These are phyloP conservation scores for Parnassius mnemosyne DNA, from an alignment of 2,888 invertebrate genomes.

Conservation along the genomic window DNA sequence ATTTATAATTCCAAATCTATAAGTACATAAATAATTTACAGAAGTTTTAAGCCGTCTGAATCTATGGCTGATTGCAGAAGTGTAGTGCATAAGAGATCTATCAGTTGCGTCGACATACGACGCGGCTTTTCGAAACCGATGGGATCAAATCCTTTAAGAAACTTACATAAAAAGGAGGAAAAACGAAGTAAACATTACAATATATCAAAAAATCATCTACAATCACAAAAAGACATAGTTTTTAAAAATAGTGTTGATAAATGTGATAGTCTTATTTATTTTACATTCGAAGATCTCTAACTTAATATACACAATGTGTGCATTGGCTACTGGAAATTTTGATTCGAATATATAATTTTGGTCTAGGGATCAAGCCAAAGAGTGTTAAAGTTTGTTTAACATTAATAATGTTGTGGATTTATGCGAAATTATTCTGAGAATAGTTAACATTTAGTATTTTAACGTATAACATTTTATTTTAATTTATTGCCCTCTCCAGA, in stretches of 20 bases:
- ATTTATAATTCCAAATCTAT: background rate
- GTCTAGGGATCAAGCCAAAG: conserved; percentile 93
- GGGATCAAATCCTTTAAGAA: conserved; percentile 82
- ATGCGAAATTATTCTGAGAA: conserved; percentile 77
- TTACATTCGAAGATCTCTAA: conserved; percentile 73
- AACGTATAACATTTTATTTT: conserved; percentile 63
- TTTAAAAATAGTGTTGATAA: conserved; percentile 75
- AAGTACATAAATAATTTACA: background rate
- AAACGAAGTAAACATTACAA: conserved; percentile 65
- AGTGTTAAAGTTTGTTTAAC: conserved; percentile 84
- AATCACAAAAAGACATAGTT: conserved; percentile 76
- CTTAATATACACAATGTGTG: conserved; percentile 59
- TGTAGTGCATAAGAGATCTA: conserved; percentile 31
- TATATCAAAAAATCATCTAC: conserved; percentile 67
- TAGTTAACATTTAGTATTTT: conserved; percentile 69
- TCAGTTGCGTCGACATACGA: conserved; percentile 42
- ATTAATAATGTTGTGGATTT: conserved; percentile 78
- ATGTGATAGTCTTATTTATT: conserved; percentile 79
- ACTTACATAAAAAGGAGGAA: conserved; percentile 73
- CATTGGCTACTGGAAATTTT: conserved; percentile 63
- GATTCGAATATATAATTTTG: conserved; percentile 80
- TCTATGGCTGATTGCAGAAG: background rate
- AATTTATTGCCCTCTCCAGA: conserved; percentile 75
- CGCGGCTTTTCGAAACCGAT: conserved; percentile 76
- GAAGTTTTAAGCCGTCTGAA: conserved; percentile 4